phyloP scores from a whole-genome alignment of 1,140 invertebrate species.

The Macrotrachela quadricornifera region DNA sequence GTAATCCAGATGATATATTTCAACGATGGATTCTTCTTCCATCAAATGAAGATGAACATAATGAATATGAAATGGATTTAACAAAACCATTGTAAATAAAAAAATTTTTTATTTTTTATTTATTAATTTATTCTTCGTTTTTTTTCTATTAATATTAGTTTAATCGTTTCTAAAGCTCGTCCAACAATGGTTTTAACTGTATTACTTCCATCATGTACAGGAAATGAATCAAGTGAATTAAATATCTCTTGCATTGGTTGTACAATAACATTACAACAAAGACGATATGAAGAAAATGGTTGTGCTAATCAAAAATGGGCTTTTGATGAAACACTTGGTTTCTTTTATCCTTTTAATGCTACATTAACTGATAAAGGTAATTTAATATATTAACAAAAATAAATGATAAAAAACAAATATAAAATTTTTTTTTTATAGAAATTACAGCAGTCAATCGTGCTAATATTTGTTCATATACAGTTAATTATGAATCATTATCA shows the following conservation, averaged over 20 bases:
- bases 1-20: conserved; percentile 20
- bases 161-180: conserved; percentile 9
- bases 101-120: too few species aligned
- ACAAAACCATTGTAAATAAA: too few species aligned
- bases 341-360: conserved; percentile 23
- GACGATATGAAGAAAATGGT: conserved; percentile 18
- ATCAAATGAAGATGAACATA: too few species aligned
- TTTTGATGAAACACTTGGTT: conserved; percentile 23
- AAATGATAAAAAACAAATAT: too few species aligned
- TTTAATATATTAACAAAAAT: neutral
- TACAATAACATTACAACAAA: conserved; percentile 18
- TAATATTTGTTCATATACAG: conserved; percentile 26
- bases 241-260: conserved; percentile 18
- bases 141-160: conserved; percentile 3
- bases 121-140: too few species aligned
- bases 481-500: conserved; percentile 20
- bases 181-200: conserved; percentile 11
- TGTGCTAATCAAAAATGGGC: conserved; percentile 25
- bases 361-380: conserved; percentile 21
- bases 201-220: conserved; percentile 16
- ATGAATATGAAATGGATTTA: too few species aligned
- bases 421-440: conserved; percentile 13
- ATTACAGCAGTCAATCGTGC: conserved; percentile 27
- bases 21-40: conserved; percentile 17
- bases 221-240: conserved; percentile 13